These are phyloP conservation scores for Ophraella communa DNA, from an alignment of 2,888 invertebrate genomes.

Conservation along the genomic window DNA sequence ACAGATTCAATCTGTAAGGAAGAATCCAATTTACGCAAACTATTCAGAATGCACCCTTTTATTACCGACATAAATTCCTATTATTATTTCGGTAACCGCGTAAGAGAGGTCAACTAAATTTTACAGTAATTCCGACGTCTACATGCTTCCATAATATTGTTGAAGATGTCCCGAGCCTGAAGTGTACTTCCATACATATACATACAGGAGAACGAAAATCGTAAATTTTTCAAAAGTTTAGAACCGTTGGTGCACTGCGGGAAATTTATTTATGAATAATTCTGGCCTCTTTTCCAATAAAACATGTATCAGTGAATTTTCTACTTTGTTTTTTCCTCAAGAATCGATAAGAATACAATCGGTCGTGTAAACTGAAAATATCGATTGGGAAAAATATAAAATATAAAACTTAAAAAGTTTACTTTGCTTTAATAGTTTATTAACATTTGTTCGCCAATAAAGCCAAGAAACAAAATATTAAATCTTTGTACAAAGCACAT, in stretches of 20 bases:
- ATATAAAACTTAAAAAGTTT: too few species aligned
- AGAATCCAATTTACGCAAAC: not conserved
- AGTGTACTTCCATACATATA: too few species aligned
- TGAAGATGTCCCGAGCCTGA: not conserved
- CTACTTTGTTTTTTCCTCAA: conserved; percentile 33
- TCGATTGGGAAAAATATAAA: not conserved
- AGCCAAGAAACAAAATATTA: too few species aligned
- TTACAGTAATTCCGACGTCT: not conserved
- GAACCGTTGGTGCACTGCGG: conserved; percentile 58
- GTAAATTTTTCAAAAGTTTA: conserved; percentile 54
- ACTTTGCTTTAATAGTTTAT: too few species aligned
- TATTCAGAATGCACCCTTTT: not conserved
- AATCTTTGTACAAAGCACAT: too few species aligned
- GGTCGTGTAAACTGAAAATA: not conserved
- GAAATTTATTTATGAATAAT: conserved; percentile 60
- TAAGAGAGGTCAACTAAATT: not conserved
- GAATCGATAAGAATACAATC: conserved; percentile 1
- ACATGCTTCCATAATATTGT: not conserved
- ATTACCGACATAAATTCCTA: not conserved
- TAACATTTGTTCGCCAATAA: too few species aligned
- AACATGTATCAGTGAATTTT: conserved; percentile 54
- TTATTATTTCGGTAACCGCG: not conserved
- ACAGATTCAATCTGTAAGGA: not conserved
- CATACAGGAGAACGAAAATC: conserved; percentile 42
- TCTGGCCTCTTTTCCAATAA: conserved; percentile 56